These are phyloP conservation scores for Typhlichthys eigenmanni DNA, from an alignment of 2,797 vertebrate genomes.

Conservation along the genomic window DNA sequence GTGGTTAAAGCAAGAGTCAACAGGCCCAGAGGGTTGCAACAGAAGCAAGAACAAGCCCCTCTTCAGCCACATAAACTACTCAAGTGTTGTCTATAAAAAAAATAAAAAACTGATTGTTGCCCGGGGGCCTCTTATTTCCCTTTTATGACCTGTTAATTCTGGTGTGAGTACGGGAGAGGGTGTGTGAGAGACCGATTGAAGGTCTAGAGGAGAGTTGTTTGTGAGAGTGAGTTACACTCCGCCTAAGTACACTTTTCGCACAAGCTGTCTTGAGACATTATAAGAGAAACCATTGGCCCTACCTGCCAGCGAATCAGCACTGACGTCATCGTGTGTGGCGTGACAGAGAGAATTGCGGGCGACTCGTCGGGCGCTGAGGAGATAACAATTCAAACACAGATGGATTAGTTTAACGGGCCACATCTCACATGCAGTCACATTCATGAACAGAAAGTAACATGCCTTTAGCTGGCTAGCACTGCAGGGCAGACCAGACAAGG, in stretches of 20 bases:
- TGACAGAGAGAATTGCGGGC: constrained; percentile 88
- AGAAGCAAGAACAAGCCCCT: constrained; percentile 36
- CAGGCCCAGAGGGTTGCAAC: constrained; percentile 29
- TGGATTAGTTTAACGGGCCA: constrained; percentile 41
- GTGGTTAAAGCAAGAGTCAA: constrained; percentile 47
- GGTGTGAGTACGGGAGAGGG: constrained; percentile 41
- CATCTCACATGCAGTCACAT: constrained; percentile 47
- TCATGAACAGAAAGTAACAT: constrained; percentile 20
- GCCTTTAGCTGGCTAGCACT: too few species aligned
- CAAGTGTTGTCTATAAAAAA: constrained; percentile 63
- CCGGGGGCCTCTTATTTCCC: constrained; percentile 51
- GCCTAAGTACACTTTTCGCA: constrained; percentile 34
- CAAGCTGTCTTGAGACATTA: background rate
- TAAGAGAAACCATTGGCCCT: constrained; percentile 21
- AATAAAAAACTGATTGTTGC: constrained; percentile 37
- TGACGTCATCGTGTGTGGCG: constrained; percentile 92
- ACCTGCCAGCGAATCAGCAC: constrained; percentile 98
- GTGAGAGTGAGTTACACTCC: constrained; percentile 14
- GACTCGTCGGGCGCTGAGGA: constrained; percentile 78
- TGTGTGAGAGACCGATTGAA: constrained; percentile 11
- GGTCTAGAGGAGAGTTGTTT: constrained; percentile 5
- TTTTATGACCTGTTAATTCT: constrained; percentile 63
- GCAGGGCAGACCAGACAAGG: constrained; percentile 10
- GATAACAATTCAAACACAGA: constrained; percentile 33
- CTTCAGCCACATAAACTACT: constrained; percentile 55